Percentiles rank a stretch among this genome's conserved stretches.
Conservation (phyloP, 2,888 invertebrate species). For the Philereme vetulata region DNA sequence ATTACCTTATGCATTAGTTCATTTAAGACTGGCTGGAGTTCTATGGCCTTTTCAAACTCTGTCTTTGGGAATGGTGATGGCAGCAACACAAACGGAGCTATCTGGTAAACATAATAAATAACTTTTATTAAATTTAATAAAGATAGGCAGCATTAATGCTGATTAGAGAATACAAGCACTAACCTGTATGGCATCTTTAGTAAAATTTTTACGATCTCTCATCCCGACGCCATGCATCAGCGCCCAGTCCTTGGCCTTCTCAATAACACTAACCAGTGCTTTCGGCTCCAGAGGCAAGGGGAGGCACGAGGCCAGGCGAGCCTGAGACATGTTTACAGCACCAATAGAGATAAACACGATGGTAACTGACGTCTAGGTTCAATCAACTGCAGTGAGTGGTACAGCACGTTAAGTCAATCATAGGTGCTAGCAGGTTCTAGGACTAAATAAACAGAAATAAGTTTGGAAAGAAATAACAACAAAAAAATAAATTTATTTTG, state of each 20-base stretch:
- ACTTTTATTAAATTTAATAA: not conserved
- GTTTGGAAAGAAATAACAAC: too few species aligned
- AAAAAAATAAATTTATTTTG: too few species aligned
- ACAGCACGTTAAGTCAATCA: too few species aligned
- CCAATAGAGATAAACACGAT: not conserved
- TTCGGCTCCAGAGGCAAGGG: constrained; percentile 86
- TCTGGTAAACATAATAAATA: constrained; percentile 47
- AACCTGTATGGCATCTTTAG: constrained; percentile 86
- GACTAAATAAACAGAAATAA: too few species aligned
- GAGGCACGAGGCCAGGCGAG: constrained; percentile 83
- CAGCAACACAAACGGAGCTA: constrained; percentile 91
- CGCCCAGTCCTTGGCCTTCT: constrained; percentile 93
- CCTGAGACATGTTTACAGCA: constrained; percentile 62
- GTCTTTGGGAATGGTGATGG: constrained; percentile 91
- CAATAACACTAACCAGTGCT: constrained; percentile 85
- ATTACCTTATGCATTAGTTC: constrained; percentile 89
- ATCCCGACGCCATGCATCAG: constrained; percentile 93
- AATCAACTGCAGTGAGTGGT: too few species aligned
- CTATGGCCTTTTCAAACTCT: constrained; percentile 89
- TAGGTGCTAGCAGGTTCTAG: too few species aligned
- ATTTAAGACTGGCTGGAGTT: constrained; percentile 90
- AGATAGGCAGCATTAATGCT: not conserved
- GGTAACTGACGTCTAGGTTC: too few species aligned
- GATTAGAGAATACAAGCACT: not conserved
- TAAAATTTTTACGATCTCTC: constrained; percentile 88